These are phyloP conservation scores for Sardinella longiceps DNA, from an alignment of 2,797 vertebrate genomes.

Conservation along the genomic window DNA sequence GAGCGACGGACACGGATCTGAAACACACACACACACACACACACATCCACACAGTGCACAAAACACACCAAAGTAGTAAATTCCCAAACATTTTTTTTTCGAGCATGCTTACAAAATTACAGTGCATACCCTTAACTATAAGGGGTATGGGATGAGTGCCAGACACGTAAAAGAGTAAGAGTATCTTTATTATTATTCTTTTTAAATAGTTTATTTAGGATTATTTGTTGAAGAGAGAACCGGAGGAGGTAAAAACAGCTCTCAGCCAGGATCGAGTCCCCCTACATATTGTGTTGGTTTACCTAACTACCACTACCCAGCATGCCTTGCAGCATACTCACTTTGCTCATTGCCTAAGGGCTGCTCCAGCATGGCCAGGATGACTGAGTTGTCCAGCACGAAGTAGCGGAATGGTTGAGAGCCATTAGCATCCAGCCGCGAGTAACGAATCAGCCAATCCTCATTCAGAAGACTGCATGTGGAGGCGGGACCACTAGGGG, in stretches of 20 bases:
- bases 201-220: too few relatives aligned
- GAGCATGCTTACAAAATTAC: too few relatives aligned
- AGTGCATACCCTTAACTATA: too few relatives aligned
- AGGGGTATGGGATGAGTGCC: too few relatives aligned
- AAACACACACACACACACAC: conserved; percentile 13
- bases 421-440: conserved; percentile 86
- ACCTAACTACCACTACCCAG: conserved; percentile 16
- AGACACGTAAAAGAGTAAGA: too few relatives aligned
- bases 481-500: conserved; percentile 92
- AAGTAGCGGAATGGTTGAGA: conserved; percentile 94
- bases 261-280: too few relatives aligned
- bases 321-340: conserved; percentile 66
- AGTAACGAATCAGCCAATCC: conserved; percentile 90
- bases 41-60: background rate
- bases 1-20: conserved; percentile 93
- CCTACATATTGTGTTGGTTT: too few relatives aligned
- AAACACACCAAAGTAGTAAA: too few relatives aligned
- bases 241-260: too few relatives aligned
- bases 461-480: conserved; percentile 96
- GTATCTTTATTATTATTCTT: too few relatives aligned
- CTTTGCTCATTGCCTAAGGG: conserved; percentile 95
- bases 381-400: conserved; percentile 93
- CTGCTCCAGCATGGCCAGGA: conserved; percentile 95
- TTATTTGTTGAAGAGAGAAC: too few relatives aligned
- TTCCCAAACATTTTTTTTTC: too few relatives aligned